Percentiles rank a stretch among this genome's conserved stretches.
phyloP scores from a whole-genome alignment of 2,888 invertebrate species.

The Machimus atricapillus region DNA sequence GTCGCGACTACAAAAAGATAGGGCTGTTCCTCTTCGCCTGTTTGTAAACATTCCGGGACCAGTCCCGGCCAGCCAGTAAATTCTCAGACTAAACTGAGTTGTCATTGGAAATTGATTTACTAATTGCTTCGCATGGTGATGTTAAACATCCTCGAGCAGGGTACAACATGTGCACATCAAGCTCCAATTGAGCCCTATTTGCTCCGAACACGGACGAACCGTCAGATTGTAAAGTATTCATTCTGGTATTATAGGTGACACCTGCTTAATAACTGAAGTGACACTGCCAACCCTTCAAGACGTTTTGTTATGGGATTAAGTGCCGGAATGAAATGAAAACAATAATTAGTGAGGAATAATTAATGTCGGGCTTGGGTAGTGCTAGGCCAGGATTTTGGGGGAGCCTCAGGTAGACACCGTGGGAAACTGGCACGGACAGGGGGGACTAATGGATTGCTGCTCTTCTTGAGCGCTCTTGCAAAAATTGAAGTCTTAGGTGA shows the following conservation, averaged over 20 bases:
- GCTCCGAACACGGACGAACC: not conserved
- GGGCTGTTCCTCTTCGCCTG: not conserved
- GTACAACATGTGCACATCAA: not conserved
- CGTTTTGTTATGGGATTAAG: not conserved
- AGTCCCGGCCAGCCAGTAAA: not conserved
- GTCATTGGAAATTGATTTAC: conserved; percentile 33
- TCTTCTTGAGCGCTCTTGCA: not conserved
- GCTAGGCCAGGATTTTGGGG: not conserved
- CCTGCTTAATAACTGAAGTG: not conserved
- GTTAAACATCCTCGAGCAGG: not conserved
- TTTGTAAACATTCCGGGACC: not conserved
- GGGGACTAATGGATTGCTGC: not conserved
- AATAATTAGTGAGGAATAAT: not conserved
- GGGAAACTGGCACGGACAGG: not conserved
- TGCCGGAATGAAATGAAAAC: not conserved
- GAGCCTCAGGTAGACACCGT: not conserved
- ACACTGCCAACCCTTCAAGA: not conserved
- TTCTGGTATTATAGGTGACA: not conserved
- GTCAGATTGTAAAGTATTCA: not conserved
- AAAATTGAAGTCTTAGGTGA: not conserved
- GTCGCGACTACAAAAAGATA: not conserved
- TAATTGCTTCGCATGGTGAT: conserved; percentile 19
- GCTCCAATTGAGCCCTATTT: not conserved
- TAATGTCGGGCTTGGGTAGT: not conserved
- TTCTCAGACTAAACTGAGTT: conserved; percentile 28